Evolutionary conservation across 30 jellyfish, hydroid and myxozoan genomes (phyloP), one percentile per base, ranked within the genome.

Genomic region (Nemopilema nomurai): DNA sequence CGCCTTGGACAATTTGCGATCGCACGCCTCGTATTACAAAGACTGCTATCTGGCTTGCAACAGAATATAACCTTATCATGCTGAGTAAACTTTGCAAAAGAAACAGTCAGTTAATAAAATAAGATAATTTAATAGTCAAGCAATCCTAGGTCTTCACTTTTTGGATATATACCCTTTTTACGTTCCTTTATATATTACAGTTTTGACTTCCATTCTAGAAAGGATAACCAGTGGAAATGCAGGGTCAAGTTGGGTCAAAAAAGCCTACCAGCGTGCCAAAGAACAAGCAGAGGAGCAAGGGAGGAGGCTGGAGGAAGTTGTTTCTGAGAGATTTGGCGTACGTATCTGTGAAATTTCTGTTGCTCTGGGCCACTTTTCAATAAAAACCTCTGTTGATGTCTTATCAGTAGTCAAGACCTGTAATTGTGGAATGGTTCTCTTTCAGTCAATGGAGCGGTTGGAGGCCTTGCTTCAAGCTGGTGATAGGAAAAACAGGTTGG

Each of bases 201-300:
- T 23, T 22, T 67, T 33, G 20, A 7, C 18, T 24, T 67, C 23
- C 17, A 67, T 18, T 29, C 76, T 67, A 67, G 76, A 67, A 21
- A 67, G 51, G 9, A 0, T 4, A 23, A 33, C 57, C 57, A 3
- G 20, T 1, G 98, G 98, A n/a, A 97, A 92, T 86, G 97, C 97
- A 81, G 98, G 98, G 22, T 29, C 62, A n/a, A 82, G 96, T 51
- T 94, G 99, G 99, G 87, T 94, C 20, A 91, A 80, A 62, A 94
- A 86, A 51, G 97, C 99, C 19, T 94, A 62, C 30, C 96, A 94
- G 26, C 96, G 99, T 6, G 96, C 97, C 23, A 80, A 85, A 64
- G 88, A 83, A 68, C 99, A 94, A 86, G 97, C 99, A 3, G 87
- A 51, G 49, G 99, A 89, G 69, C 92, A 94, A 66, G 99, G 99